A percentile compares a stretch with the other conserved stretches of the same genome.
Evolutionary conservation across 1,140 invertebrate species (phyloP).

Genomic region (Piezodorus guildinii): DNA sequence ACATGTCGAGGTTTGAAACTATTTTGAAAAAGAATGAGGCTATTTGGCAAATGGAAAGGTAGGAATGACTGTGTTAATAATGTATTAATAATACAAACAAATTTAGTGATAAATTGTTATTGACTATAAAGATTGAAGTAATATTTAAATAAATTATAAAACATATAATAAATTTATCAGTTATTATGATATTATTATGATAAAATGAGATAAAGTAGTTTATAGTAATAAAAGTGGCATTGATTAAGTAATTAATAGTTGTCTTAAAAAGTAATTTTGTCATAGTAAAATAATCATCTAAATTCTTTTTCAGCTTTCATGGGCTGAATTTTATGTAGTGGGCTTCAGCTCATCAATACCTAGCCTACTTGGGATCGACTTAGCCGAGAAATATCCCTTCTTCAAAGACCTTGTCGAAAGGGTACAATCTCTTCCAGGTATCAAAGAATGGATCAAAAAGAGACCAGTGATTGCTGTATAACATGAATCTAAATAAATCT

Average conservation of each 20-base stretch:
- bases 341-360: not conserved
- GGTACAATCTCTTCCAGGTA: not conserved
- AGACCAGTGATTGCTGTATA: not conserved
- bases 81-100: not conserved
- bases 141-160: too few species aligned
- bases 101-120: too few species aligned
- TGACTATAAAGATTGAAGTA: not conserved
- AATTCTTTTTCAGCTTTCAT: not conserved
- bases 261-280: too few species aligned
- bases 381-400: not conserved
- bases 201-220: too few species aligned
- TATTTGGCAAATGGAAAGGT: conserved; percentile 39
- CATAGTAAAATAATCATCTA: too few species aligned
- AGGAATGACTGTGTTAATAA: not conserved
- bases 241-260: too few species aligned
- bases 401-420: not conserved
- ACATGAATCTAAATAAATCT: too few species aligned
- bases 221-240: too few species aligned
- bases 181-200: too few species aligned
- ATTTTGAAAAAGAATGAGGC: conserved; percentile 36
- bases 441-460: not conserved
- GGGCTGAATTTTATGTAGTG: not conserved
- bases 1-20: conserved; percentile 41
- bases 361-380: not conserved
- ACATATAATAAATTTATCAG: too few species aligned